A percentile compares a stretch with the other conserved stretches of the same genome.
Conservation (phyloP, 92 coral and sea anemone genomes). For the Bergia puertoricense region DNA sequence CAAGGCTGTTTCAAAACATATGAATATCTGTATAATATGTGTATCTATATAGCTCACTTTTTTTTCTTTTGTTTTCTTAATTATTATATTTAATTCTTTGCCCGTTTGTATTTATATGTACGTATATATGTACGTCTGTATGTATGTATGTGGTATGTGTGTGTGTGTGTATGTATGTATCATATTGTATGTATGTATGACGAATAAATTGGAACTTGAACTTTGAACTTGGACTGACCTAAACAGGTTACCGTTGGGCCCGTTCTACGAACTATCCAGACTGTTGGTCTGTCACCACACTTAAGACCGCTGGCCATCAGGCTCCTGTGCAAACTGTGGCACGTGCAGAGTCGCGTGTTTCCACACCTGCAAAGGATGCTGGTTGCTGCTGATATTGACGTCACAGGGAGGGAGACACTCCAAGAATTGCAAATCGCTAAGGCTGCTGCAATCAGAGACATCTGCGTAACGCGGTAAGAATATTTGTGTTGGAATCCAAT, state of each 20-base stretch:
- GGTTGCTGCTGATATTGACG: conserved; percentile 53
- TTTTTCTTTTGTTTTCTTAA: too few relatives aligned
- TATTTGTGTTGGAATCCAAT: not conserved
- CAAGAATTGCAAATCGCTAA: conserved; percentile 81
- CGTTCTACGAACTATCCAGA: conserved; percentile 76
- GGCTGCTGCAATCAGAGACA: conserved; percentile 89
- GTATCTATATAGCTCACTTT: too few relatives aligned
- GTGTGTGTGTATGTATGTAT: too few relatives aligned
- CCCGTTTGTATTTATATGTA: too few relatives aligned
- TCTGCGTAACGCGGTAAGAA: conserved; percentile 77
- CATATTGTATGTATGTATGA: too few relatives aligned
- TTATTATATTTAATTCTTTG: too few relatives aligned
- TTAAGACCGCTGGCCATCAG: conserved; percentile 77
- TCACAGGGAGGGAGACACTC: conserved; percentile 47
- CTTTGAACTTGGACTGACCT: too few relatives aligned
- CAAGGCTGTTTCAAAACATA: too few relatives aligned
- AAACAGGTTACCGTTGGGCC: conserved; percentile 80
- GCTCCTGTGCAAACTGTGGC: conserved; percentile 85
- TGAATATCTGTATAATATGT: too few relatives aligned
- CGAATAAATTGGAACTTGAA: too few relatives aligned
- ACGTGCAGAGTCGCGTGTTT: conserved; percentile 81
- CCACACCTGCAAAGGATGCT: conserved; percentile 83
- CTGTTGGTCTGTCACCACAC: conserved; percentile 63
- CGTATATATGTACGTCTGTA: too few relatives aligned
- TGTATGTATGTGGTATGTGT: too few relatives aligned